These are phyloP conservation scores for Hyalella azteca DNA, from an alignment of 2,888 invertebrate genomes.

Conservation along the genomic window DNA sequence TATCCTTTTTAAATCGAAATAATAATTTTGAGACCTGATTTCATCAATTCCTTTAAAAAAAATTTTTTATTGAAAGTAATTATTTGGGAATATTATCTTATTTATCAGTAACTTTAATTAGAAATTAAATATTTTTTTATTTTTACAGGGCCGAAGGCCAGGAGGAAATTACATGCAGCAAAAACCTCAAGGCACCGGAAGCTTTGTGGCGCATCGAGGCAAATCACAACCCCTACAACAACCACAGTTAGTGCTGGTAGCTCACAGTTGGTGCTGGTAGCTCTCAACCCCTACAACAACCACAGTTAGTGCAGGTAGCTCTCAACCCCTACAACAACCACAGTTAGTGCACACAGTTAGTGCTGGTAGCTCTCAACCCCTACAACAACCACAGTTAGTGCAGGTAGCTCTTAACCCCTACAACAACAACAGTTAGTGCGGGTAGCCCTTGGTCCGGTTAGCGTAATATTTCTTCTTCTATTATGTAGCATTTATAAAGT, in stretches of 20 bases:
- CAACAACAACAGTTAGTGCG: constrained; percentile 35
- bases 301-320: constrained; percentile 18
- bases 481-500: too few relatives aligned
- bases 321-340: constrained; percentile 43
- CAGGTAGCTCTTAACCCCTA: constrained; percentile 41
- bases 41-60: too few relatives aligned
- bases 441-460: constrained; percentile 38
- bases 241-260: constrained; percentile 26
- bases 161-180: constrained; percentile 50
- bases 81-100: too few relatives aligned
- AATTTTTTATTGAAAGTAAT: too few relatives aligned
- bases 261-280: not conserved
- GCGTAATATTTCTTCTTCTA: too few relatives aligned
- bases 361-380: constrained; percentile 42
- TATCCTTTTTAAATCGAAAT: too few relatives aligned
- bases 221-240: constrained; percentile 44
- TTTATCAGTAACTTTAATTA: too few relatives aligned
- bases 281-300: constrained; percentile 45
- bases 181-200: constrained; percentile 35
- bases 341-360: constrained; percentile 3
- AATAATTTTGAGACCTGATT: too few relatives aligned
- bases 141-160: constrained; percentile 47
- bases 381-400: constrained; percentile 40
- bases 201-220: constrained; percentile 49
- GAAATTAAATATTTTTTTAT: too few relatives aligned